These are phyloP conservation scores for Propsilocerus akamusi DNA, from an alignment of 1,140 invertebrate species.

Conservation along the genomic window DNA sequence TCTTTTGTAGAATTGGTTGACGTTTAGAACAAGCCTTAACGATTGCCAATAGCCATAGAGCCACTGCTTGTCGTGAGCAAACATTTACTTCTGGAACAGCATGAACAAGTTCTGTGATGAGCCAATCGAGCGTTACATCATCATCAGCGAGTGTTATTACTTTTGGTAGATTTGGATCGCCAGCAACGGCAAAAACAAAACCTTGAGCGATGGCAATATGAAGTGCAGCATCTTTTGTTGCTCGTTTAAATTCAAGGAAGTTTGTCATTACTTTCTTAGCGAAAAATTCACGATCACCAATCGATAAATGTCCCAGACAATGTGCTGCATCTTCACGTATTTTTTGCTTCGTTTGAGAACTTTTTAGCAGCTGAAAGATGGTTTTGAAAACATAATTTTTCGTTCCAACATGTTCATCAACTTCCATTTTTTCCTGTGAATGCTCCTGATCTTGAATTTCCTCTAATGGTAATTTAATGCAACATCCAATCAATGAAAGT, in stretches of 20 bases:
- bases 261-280: slow-evolving; percentile 19
- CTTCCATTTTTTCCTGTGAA: slow-evolving; percentile 15
- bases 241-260: slow-evolving; percentile 17
- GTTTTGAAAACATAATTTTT: slow-evolving; percentile 18
- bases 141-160: slow-evolving; percentile 50
- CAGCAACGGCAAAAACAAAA: slow-evolving; percentile 18
- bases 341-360: slow-evolving; percentile 16
- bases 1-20: slow-evolving; percentile 38
- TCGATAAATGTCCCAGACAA: slow-evolving; percentile 21
- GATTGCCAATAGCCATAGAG: slow-evolving; percentile 62
- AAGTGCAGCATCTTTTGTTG: slow-evolving; percentile 20
- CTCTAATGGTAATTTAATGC: slow-evolving; percentile 19
- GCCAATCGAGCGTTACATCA: slow-evolving; percentile 39
- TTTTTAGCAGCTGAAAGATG: slow-evolving; percentile 17
- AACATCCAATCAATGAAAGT: slow-evolving; percentile 22
- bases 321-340: slow-evolving; percentile 19
- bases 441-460: slow-evolving; percentile 10
- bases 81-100: slow-evolving; percentile 57
- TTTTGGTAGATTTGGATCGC: slow-evolving; percentile 31
- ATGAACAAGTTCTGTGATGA: slow-evolving; percentile 49
- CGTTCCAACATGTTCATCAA: slow-evolving; percentile 13
- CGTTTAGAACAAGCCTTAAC: slow-evolving; percentile 59
- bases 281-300: slow-evolving; percentile 21
- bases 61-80: slow-evolving; percentile 56
- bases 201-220: slow-evolving; percentile 23